Percentiles rank a stretch among this genome's conserved stretches.
phyloP scores from a whole-genome alignment of 2,888 invertebrate genomes.

The Notocelia uddmanniana region DNA sequence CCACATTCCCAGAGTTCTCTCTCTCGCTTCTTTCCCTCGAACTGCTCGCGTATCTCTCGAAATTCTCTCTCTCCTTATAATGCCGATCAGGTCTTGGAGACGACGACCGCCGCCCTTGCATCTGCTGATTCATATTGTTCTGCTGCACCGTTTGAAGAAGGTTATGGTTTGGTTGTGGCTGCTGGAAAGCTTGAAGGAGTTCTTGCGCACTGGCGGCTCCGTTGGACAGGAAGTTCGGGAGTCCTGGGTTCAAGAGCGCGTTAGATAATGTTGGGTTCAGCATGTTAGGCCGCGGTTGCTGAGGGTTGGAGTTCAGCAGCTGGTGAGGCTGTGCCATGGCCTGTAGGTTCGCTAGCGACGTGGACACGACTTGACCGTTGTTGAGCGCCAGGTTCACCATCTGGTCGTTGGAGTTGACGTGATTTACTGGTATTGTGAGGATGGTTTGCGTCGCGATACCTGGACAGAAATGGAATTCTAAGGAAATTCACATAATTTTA shows the following conservation, averaged over 20 bases:
- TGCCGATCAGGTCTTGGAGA: constrained; percentile 79
- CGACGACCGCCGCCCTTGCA: constrained; percentile 81
- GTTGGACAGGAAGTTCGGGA: constrained; percentile 91
- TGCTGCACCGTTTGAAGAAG: constrained; percentile 81
- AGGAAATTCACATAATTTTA: neutral
- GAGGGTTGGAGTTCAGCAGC: constrained; percentile 87
- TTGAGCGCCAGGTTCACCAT: constrained; percentile 93
- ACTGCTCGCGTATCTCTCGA: constrained; percentile 76
- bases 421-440: constrained; percentile 96
- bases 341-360: constrained; percentile 92
- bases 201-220: constrained; percentile 90
- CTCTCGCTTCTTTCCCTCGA: constrained; percentile 83
- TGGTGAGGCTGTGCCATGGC: constrained; percentile 91
- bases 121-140: constrained; percentile 80
- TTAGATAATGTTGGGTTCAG: constrained; percentile 88
- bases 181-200: constrained; percentile 89
- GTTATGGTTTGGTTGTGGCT: constrained; percentile 81
- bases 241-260: constrained; percentile 88
- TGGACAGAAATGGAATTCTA: constrained; percentile 66
- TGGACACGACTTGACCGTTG: constrained; percentile 94
- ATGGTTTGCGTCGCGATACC: constrained; percentile 98
- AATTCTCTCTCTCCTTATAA: constrained; percentile 82
- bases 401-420: constrained; percentile 91
- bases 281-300: constrained; percentile 79
- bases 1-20: constrained; percentile 84